A percentile compares a stretch with the other conserved stretches of the same genome.
These are phyloP conservation scores for Phlogophora meticulosa DNA, from an alignment of 2,888 invertebrate genomes.

Conservation along the genomic window DNA sequence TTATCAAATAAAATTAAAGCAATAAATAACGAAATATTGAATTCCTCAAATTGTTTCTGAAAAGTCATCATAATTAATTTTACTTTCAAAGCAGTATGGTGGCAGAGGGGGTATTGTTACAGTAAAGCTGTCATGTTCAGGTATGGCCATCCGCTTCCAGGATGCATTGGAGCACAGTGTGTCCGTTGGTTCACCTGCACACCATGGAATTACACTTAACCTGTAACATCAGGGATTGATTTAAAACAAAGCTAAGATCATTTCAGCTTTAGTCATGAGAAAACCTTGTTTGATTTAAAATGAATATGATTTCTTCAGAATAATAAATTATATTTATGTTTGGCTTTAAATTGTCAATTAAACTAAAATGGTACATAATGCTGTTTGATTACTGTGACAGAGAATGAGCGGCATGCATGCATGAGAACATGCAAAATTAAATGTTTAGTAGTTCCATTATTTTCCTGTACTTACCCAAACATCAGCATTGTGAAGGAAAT, in stretches of 20 bases:
- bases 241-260: neutral
- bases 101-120: slow-evolving; percentile 63
- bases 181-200: slow-evolving; percentile 27
- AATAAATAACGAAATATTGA: neutral
- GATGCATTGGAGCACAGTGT: slow-evolving; percentile 27
- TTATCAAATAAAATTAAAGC: neutral
- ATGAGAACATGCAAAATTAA: neutral
- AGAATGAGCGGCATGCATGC: neutral
- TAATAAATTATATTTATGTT: too few species aligned
- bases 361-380: neutral
- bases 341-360: too few species aligned
- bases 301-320: too few species aligned
- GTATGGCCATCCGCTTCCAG: slow-evolving; percentile 57
- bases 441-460: neutral
- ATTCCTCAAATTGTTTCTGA: slow-evolving; percentile 45
- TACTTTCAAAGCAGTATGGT: slow-evolving; percentile 62
- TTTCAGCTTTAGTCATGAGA: too few species aligned
- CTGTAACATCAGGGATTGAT: slow-evolving; percentile 54
- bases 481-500: slow-evolving; percentile 56
- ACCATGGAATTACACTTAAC: slow-evolving; percentile 62
- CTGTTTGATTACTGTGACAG: neutral
- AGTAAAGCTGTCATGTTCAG: slow-evolving; percentile 60
- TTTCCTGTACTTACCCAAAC: slow-evolving; percentile 64
- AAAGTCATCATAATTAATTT: slow-evolving; percentile 54
- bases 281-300: too few species aligned